phyloP scores from a whole-genome alignment of 2,113 vertebrate genomes.

The Sturnus vulgaris region DNA sequence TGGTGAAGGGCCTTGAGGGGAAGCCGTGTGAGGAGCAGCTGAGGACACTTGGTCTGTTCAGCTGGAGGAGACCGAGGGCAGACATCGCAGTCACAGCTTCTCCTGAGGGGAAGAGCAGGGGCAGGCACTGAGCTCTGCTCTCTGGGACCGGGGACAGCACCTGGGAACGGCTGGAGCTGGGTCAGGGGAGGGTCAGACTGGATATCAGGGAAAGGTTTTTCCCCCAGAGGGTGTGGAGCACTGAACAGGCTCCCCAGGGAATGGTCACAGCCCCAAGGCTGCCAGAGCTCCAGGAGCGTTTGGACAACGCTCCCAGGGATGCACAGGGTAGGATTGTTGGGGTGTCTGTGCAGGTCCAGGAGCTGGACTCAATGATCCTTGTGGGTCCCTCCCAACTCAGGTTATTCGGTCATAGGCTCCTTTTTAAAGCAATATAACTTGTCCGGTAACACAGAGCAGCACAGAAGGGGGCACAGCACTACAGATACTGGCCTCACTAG shows the following conservation, averaged over 20 bases:
- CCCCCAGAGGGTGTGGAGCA: not conserved
- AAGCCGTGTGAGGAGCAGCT: not conserved
- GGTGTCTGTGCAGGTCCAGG: not conserved
- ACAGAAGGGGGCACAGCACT: too few species aligned
- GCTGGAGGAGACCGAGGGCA: not conserved
- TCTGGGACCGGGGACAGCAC: not conserved
- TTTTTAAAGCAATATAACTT: not conserved
- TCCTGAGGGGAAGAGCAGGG: not conserved
- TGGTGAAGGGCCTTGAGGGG: not conserved
- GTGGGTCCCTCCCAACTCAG: rapidly evolving
- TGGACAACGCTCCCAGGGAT: too few species aligned
- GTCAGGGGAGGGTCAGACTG: not conserved
- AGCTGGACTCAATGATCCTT: not conserved
- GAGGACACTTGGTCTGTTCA: not conserved
- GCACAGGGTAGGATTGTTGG: too few species aligned
- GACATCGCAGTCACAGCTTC: not conserved
- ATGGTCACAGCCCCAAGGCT: not conserved
- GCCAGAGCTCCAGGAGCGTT: too few species aligned
- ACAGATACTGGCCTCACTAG: rapidly evolving
- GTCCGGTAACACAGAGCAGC: not conserved
- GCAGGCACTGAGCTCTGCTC: not conserved
- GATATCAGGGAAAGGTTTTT: not conserved
- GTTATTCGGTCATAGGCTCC: not conserved
- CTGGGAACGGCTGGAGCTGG: not conserved
- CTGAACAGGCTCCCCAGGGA: not conserved